These are phyloP conservation scores for Conus ventricosus DNA, from an alignment of 1,140 invertebrate species.

Conservation along the genomic window DNA sequence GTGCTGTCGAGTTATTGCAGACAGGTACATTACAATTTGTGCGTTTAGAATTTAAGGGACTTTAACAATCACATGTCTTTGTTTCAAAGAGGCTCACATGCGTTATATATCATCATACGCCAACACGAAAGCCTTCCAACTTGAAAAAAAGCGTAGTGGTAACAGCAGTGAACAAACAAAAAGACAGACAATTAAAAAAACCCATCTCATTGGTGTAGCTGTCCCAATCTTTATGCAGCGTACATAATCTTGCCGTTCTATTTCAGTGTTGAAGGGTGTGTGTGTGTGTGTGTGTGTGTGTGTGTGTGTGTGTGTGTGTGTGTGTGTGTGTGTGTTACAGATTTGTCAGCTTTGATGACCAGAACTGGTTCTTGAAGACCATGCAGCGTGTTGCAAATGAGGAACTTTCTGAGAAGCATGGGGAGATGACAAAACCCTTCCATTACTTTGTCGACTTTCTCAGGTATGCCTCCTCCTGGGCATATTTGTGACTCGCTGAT, in stretches of 20 bases:
- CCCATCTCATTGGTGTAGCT: too few relatives aligned
- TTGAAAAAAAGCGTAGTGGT: too few relatives aligned
- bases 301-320: too few relatives aligned
- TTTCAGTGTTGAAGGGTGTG: too few relatives aligned
- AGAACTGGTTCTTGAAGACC: constrained; percentile 33
- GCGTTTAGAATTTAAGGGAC: background rate
- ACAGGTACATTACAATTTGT: constrained; percentile 77
- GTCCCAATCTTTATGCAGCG: too few relatives aligned
- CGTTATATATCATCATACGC: too few relatives aligned
- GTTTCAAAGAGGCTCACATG: background rate
- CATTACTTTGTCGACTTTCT: constrained; percentile 76
- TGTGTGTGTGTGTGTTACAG: background rate
- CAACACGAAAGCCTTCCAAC: too few relatives aligned
- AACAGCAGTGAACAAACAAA: too few relatives aligned
- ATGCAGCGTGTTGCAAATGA: constrained; percentile 24
- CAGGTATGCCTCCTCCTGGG: background rate
- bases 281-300: too few relatives aligned
- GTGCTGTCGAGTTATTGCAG: constrained; percentile 89
- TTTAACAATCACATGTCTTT: background rate
- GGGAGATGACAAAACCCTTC: constrained; percentile 43
- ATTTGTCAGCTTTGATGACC: constrained; percentile 32
- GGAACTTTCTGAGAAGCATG: constrained; percentile 29
- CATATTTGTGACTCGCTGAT: too few relatives aligned
- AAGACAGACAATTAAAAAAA: too few relatives aligned
- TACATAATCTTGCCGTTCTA: too few relatives aligned